Percentiles rank a stretch among this genome's conserved stretches.
Evolutionary conservation across 2,888 invertebrate genomes (phyloP).

Genomic region (Parnassius mnemosyne): DNA sequence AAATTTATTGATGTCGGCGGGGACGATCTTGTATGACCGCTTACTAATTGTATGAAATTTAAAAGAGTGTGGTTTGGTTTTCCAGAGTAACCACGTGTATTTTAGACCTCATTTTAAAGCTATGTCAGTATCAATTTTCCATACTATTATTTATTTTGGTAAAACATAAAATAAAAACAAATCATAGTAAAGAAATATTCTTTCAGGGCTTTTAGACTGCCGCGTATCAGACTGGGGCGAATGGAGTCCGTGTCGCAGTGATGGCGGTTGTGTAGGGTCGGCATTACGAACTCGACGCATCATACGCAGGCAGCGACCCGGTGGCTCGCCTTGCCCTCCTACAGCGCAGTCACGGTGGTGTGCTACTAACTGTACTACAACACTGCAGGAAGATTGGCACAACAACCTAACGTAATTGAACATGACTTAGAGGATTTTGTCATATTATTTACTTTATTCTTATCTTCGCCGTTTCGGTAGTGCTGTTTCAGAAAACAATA

Average conservation of each 20-base stretch:
- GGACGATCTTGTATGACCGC: too few species aligned
- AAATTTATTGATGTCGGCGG: too few species aligned
- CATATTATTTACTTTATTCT: conserved; percentile 23
- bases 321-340: conserved; percentile 91
- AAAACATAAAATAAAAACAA: neutral
- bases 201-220: conserved; percentile 85
- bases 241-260: conserved; percentile 93
- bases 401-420: conserved; percentile 68
- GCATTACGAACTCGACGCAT: conserved; percentile 90
- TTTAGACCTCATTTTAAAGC: too few species aligned
- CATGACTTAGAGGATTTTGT: conserved; percentile 14
- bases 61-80: too few species aligned
- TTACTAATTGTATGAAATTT: too few species aligned
- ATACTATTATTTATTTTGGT: neutral
- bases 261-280: conserved; percentile 95
- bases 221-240: conserved; percentile 92
- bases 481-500: neutral
- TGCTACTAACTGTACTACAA: conserved; percentile 81
- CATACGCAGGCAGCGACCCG: conserved; percentile 87
- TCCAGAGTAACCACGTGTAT: too few species aligned
- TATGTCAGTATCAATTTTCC: too few species aligned
- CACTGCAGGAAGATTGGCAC: conserved; percentile 57
- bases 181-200: neutral
- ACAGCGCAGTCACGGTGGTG: conserved; percentile 94
- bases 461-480: conserved; percentile 1